These are phyloP conservation scores for Gymnocypris eckloni DNA, from an alignment of 2,797 vertebrate genomes.

Conservation along the genomic window DNA sequence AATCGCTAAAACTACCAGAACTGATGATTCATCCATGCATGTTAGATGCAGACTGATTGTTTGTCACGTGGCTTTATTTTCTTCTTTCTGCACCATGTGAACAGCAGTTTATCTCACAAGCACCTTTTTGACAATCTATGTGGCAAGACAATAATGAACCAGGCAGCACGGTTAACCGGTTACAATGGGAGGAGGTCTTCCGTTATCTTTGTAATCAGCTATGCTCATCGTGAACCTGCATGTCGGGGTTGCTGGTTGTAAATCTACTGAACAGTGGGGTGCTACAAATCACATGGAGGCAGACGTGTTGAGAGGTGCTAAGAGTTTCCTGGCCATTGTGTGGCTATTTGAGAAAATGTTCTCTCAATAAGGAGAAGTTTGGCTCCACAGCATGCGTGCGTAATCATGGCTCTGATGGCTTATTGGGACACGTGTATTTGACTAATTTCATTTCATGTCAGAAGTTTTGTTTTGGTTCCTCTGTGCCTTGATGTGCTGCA, in stretches of 20 bases:
- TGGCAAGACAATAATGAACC: slow-evolving; percentile 44
- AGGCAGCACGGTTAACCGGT: slow-evolving; percentile 35
- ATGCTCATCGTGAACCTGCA: slow-evolving; percentile 69
- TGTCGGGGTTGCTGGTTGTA: slow-evolving; percentile 78
- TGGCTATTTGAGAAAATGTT: slow-evolving; percentile 58
- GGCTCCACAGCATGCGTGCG: slow-evolving; percentile 54
- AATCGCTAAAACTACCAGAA: slow-evolving; percentile 2
- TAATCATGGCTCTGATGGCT: background rate
- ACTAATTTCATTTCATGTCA: slow-evolving; percentile 8
- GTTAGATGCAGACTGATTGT: background rate
- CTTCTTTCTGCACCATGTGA: slow-evolving; percentile 25
- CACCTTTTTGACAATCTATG: slow-evolving; percentile 37
- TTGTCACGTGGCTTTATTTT: slow-evolving; percentile 6
- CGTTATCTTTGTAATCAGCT: slow-evolving; percentile 76
- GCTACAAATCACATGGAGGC: slow-evolving; percentile 64
- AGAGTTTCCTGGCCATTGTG: slow-evolving; percentile 80
- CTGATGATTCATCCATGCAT: background rate
- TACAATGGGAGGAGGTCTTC: slow-evolving; percentile 48
- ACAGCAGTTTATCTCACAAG: slow-evolving; percentile 43
- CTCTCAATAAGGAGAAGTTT: slow-evolving; percentile 52
- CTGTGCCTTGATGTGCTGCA: background rate
- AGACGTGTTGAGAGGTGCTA: slow-evolving; percentile 69
- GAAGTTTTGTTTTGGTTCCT: background rate
- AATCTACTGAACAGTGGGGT: slow-evolving; percentile 68
- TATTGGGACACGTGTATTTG: slow-evolving; percentile 9